Base-by-base conservation (phyloP, 2,888 invertebrate genomes). In the Agrochola circellaris region DNA sequence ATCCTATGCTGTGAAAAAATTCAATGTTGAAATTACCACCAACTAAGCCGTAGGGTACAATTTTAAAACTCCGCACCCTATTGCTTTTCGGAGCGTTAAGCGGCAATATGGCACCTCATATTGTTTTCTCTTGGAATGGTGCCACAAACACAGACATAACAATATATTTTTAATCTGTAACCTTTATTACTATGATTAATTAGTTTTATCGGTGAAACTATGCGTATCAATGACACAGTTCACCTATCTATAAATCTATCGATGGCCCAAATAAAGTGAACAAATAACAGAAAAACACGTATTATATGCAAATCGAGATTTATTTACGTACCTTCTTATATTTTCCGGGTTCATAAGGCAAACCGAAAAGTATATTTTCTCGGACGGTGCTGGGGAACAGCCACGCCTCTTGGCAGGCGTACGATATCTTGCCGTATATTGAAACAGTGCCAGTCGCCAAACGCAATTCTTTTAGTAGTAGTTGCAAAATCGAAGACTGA, bases 321-420 rank as follows among this genome's bases (percentile, higher is more conserved):
- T 85, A 87, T 88, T 90, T 88, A 91, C 93, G 77, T 93, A 96
- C 96, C 91, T 84, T 91, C 87, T 93, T 95, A 87, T 98, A 98
- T 89, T 97, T 97, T 74, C 96, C 96, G 70, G 97, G 95, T 81
- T 98, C 97, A 90, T 96, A 98, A 0, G 97, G 95, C 84, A 97
- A 94, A 0, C 99, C 99, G 93, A 99, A 99, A n/a, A 98, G 93
- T 88, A 99, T 98, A 94, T 99, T 99, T 91, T 99, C 98, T 70
- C 98, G 96, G 1, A 99, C 97, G 1, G 98, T 98, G 26, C 97
- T 97, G 1, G 97, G 97, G 91, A 98, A 98, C 0, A 98, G 97
- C 99, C 99, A 99, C 13, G 99, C 97, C 92, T 99, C 98, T 94
- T 99, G 99, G 85, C 98, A 97, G 0, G 98, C 98, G 93, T 99